Conservation (phyloP, 2,888 invertebrate genomes). For the Thymelicus acteon region DNA sequence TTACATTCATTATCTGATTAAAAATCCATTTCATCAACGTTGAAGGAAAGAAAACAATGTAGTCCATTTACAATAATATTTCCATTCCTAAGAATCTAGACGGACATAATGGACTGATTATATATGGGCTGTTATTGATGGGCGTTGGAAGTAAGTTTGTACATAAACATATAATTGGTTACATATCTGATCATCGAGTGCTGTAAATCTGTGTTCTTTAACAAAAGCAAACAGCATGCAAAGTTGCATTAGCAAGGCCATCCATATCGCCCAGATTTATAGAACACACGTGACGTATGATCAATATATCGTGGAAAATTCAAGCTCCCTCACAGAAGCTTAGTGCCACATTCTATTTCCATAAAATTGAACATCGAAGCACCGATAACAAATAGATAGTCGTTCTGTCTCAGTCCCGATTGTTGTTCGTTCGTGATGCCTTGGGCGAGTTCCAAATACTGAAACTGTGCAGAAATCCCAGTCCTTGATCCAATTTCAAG, state of each 20-base stretch:
- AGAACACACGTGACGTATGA: slow-evolving; percentile 27
- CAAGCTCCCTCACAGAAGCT: neutral
- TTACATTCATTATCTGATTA: no score
- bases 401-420: slow-evolving; percentile 30
- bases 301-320: slow-evolving; percentile 27
- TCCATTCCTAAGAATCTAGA: no score
- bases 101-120: no score
- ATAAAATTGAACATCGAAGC: slow-evolving; percentile 32
- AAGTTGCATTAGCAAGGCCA: slow-evolving; percentile 17
- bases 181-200: neutral
- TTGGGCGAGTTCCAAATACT: slow-evolving; percentile 31
- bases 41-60: no score
- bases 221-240: slow-evolving; percentile 11
- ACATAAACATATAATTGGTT: no score
- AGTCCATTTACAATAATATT: no score
- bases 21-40: no score
- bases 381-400: slow-evolving; percentile 31
- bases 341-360: slow-evolving; percentile 25
- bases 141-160: no score
- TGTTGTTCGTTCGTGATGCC: slow-evolving; percentile 29
- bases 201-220: slow-evolving; percentile 12
- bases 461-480: neutral
- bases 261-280: slow-evolving; percentile 25
- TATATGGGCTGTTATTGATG: no score
- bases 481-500: slow-evolving; percentile 2